A percentile compares a stretch with the other conserved stretches of the same genome.
phyloP scores from a whole-genome alignment of 1,140 invertebrate species.

The Dinoponera quadriceps region DNA sequence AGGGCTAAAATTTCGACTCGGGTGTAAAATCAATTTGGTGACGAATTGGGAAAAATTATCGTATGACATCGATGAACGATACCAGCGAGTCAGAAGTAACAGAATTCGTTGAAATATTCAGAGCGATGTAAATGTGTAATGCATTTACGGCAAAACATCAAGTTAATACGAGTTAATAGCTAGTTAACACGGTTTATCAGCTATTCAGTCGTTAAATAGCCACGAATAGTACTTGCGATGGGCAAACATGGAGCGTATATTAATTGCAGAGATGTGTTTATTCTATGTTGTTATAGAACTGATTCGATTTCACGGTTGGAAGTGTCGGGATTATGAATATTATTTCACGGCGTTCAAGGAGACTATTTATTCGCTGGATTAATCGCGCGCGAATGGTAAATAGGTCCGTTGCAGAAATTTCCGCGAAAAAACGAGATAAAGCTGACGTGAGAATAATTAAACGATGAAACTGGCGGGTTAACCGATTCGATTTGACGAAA shows the following conservation, averaged over 20 bases:
- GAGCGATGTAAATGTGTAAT: background rate
- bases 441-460: slow-evolving; percentile 50
- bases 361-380: slow-evolving; percentile 54
- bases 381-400: slow-evolving; percentile 55
- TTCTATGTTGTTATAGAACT: slow-evolving; percentile 50
- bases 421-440: slow-evolving; percentile 34
- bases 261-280: slow-evolving; percentile 43
- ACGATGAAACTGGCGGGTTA: slow-evolving; percentile 52
- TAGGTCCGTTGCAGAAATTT: slow-evolving; percentile 49
- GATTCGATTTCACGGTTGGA: slow-evolving; percentile 51
- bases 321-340: slow-evolving; percentile 25
- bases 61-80: background rate
- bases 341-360: slow-evolving; percentile 52
- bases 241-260: slow-evolving; percentile 48
- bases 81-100: background rate
- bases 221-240: slow-evolving; percentile 34
- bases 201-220: slow-evolving; percentile 33
- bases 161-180: slow-evolving; percentile 29
- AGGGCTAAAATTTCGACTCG: too few relatives aligned
- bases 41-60: background rate
- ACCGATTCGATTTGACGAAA: slow-evolving; percentile 53
- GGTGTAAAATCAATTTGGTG: too few relatives aligned
- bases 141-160: background rate
- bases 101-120: slow-evolving; percentile 23
- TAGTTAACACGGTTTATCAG: background rate